A percentile compares a stretch with the other conserved stretches of the same genome.
Conservation (phyloP, 2,113 vertebrate genomes). For the Sminthopsis crassicaudata region DNA sequence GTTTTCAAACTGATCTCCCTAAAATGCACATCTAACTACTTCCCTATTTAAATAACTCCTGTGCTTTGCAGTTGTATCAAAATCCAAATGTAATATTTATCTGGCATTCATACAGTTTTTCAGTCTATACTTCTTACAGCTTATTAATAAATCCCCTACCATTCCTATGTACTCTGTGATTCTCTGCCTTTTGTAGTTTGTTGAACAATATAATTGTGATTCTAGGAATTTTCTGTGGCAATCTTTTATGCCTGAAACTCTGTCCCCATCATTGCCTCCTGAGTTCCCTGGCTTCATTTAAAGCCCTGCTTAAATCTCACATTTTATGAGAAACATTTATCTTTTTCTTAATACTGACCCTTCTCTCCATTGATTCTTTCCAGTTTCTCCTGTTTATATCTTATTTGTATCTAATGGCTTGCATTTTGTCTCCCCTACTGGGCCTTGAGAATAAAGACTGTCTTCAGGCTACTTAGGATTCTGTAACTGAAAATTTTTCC, state of each 20-base stretch:
- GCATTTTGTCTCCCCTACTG: background rate
- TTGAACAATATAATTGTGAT: background rate
- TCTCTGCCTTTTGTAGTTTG: background rate
- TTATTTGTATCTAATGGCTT: background rate
- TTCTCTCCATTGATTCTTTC: background rate
- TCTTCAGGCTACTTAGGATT: background rate
- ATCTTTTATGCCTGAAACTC: background rate
- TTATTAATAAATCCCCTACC: background rate
- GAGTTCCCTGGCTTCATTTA: background rate
- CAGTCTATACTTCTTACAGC: background rate
- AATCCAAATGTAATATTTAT: background rate
- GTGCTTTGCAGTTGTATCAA: background rate
- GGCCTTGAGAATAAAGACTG: background rate
- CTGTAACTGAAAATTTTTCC: background rate
- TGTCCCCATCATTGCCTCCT: background rate
- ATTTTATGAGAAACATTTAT: too few relatives aligned
- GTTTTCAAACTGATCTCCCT: background rate
- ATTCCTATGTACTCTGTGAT: background rate
- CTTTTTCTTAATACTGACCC: background rate
- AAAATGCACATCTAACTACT: background rate
- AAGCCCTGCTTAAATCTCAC: background rate
- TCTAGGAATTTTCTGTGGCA: background rate
- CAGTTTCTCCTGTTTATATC: background rate
- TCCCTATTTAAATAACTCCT: background rate
- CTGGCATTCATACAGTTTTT: background rate